phyloP scores from a whole-genome alignment of 2,113 vertebrate genomes.

The Actinemys pallida region DNA sequence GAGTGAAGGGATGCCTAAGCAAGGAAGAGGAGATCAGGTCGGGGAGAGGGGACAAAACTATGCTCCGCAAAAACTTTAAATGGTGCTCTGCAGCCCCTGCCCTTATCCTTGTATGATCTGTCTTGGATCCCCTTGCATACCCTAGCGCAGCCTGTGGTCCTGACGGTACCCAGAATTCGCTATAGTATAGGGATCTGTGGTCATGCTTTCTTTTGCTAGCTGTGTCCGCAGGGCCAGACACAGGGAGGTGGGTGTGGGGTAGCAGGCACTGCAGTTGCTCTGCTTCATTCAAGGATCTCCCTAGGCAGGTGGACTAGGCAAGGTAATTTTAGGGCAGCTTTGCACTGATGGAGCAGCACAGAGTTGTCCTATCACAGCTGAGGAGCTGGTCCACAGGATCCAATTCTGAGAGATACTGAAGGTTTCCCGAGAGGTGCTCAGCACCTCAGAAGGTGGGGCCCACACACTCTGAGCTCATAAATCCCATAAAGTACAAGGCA shows the following conservation, averaged over 20 bases:
- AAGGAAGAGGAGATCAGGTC: background rate
- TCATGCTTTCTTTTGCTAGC: background rate
- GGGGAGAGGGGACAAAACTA: background rate
- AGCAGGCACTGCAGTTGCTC: background rate
- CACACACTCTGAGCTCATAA: background rate
- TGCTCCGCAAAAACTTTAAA: background rate
- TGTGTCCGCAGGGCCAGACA: background rate
- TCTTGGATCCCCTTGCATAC: background rate
- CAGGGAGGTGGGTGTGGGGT: background rate
- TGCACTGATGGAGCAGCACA: background rate
- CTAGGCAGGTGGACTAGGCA: background rate
- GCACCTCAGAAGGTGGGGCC: background rate
- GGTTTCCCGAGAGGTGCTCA: background rate
- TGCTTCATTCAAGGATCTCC: background rate
- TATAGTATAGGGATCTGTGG: background rate
- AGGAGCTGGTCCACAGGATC: background rate
- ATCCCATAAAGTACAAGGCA: background rate
- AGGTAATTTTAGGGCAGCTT: background rate
- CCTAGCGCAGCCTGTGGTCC: background rate
- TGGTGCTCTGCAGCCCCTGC: background rate
- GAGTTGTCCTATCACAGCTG: background rate
- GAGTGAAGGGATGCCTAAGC: background rate
- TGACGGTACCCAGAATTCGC: accelerated
- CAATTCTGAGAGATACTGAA: background rate
- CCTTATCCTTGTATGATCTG: background rate